Evolutionary conservation across 2,797 vertebrate genomes (phyloP).

Genomic region (Acomys russatus): DNA sequence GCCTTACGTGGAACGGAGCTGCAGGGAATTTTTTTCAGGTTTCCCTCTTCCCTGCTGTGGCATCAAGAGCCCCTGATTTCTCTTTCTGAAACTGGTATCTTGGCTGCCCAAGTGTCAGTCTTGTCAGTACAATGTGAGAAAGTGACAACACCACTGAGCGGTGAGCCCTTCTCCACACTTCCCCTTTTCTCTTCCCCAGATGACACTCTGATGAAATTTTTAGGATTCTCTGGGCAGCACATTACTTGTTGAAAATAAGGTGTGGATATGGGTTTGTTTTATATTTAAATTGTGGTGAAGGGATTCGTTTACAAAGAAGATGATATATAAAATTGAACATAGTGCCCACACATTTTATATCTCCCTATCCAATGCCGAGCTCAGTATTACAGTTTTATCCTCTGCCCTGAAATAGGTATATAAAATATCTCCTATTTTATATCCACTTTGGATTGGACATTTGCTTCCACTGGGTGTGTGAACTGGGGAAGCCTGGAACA

Average conservation of each 20-base stretch:
- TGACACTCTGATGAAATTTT: background rate
- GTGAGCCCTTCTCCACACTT: background rate
- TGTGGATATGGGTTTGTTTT: background rate
- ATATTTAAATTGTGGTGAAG: background rate
- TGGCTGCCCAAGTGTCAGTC: background rate
- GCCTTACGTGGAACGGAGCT: background rate
- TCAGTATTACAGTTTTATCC: background rate
- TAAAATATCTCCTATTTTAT: background rate
- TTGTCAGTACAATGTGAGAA: background rate
- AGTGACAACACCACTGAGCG: background rate
- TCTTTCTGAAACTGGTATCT: background rate
- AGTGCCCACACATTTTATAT: background rate
- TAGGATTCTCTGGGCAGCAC: background rate
- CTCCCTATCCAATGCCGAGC: background rate
- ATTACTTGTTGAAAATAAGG: background rate
- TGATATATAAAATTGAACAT: background rate
- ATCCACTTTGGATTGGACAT: background rate
- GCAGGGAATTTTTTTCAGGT: background rate
- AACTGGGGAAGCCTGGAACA: background rate
- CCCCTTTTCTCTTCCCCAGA: background rate
- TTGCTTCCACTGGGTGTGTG: background rate
- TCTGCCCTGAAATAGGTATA: background rate
- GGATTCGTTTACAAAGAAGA: background rate
- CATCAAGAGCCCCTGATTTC: background rate
- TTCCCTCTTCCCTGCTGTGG: background rate